Base-by-base conservation (phyloP, 1,140 invertebrate genomes). In the Polypedilum vanderplanki region DNA sequence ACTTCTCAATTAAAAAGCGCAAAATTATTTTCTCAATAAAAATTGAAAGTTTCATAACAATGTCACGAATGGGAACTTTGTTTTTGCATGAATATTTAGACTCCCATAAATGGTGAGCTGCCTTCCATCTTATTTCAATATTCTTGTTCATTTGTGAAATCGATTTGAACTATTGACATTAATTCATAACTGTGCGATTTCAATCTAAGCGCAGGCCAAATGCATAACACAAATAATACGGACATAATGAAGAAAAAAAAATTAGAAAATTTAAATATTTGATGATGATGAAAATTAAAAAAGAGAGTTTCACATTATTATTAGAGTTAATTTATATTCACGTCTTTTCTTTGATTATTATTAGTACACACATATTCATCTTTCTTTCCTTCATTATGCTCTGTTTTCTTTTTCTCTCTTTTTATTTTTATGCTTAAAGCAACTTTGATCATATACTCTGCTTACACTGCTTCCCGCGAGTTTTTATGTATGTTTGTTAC, bases 1-100 rank as follows among this genome's bases (percentile, higher is more conserved):
- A 70, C 65, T 70, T 18, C 65, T 70, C 65, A 70, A 70, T 70
- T 70, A 70, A 70, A 22, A 22, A 20, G 65, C n/a, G 17, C 65
- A 22, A 70, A 70, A 70, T 70, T 70, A 17, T 18, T 18, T 70
- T 70, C 3, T 57, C 4, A 15, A 57, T 12, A n/a, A 57, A 57
- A 57, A 57, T 57, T 57, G 46, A 57, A 57, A 57, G 46, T 57
- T 57, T 57, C 46, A 57, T 57, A 57, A 57, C 46, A 57, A n/a
- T 57, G 46, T 57, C 46, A 57, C 46, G 46, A 57, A 57, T n/a
- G n/a, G 46, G 46, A 57, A 57, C 12, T 46, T 10, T 46, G 41
- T 15, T 15, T 46, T 46, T n/a, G n/a, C n/a, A n/a, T n/a, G n/a
- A n/a, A 33, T 33, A 33, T 33, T 33, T 33, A 57, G 12, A 57